Conservation (phyloP, 2,888 invertebrate species). For the Leucophora obtusa region DNA sequence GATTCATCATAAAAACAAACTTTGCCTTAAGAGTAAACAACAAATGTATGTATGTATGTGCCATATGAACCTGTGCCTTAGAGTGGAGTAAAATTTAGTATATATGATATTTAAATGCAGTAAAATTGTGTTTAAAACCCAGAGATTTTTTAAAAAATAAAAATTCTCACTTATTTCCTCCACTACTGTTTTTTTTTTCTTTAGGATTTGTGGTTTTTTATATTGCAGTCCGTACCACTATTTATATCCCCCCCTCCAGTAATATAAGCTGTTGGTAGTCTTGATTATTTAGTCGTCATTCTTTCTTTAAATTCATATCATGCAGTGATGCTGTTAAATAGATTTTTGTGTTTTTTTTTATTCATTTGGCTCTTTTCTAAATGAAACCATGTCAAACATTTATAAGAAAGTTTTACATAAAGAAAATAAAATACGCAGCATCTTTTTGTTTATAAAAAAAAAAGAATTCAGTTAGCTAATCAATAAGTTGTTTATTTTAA, state of each 20-base stretch:
- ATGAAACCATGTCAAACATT: conserved; percentile 56
- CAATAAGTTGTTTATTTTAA: neutral
- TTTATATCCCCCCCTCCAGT: neutral
- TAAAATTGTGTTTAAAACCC: too few species aligned
- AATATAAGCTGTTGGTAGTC: conserved; percentile 19
- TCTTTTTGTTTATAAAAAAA: neutral
- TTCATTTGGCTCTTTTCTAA: conserved; percentile 2
- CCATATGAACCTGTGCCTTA: conserved; percentile 4
- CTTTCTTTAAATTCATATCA: conserved; percentile 4
- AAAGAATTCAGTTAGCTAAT: neutral
- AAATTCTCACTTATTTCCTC: too few species aligned
- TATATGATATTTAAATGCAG: too few species aligned
- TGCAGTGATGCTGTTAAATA: conserved; percentile 18
- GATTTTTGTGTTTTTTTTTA: conserved; percentile 28
- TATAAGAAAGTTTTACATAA: conserved; percentile 54
- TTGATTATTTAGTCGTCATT: conserved; percentile 12
- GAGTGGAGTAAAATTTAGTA: too few species aligned
- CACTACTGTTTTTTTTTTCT: too few species aligned
- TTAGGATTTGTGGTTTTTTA: too few species aligned
- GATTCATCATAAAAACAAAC: conserved; percentile 27
- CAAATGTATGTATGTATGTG: neutral
- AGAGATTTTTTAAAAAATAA: too few species aligned
- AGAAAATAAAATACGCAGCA: neutral
- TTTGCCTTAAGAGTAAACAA: neutral
- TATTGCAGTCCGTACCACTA: too few species aligned